Percentiles rank a stretch among this genome's conserved stretches.
Conservation (phyloP, 2,888 invertebrate genomes). For the Onthophagus sagittarius region DNA sequence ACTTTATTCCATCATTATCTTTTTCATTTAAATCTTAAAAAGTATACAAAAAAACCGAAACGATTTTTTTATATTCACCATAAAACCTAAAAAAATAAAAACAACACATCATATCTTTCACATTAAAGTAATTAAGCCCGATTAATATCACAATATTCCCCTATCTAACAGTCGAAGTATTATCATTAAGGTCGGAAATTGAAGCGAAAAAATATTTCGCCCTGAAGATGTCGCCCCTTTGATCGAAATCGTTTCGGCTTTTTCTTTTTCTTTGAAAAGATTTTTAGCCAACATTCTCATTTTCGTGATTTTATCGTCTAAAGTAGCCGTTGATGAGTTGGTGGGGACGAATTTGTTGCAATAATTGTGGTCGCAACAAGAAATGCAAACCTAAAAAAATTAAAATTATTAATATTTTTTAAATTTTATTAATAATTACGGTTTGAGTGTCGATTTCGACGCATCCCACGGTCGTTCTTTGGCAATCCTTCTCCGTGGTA, state of each 20-base stretch:
- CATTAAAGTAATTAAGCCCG: neutral
- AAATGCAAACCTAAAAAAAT: slow-evolving; percentile 56
- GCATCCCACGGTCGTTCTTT: slow-evolving; percentile 58
- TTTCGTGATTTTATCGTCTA: slow-evolving; percentile 49
- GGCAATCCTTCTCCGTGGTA: slow-evolving; percentile 58
- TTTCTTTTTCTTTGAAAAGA: slow-evolving; percentile 45
- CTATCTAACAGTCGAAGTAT: neutral
- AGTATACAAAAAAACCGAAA: too few species aligned
- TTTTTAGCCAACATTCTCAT: slow-evolving; percentile 49
- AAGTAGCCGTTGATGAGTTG: slow-evolving; percentile 56
- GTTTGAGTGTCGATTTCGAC: slow-evolving; percentile 59
- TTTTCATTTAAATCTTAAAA: too few species aligned
- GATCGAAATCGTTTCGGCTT: slow-evolving; percentile 46
- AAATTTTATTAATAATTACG: too few species aligned
- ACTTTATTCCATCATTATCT: too few species aligned
- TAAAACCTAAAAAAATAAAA: too few species aligned
- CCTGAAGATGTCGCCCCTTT: slow-evolving; percentile 31
- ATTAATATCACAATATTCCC: slow-evolving; percentile 3
- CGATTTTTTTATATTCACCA: too few species aligned
- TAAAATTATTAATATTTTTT: neutral
- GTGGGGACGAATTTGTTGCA: slow-evolving; percentile 60
- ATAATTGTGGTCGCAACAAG: slow-evolving; percentile 61
- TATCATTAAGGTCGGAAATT: neutral
- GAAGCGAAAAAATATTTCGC: neutral
- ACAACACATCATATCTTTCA: neutral